These are phyloP conservation scores for Epicauta chinensis DNA, from an alignment of 1,140 invertebrate species.

Conservation along the genomic window DNA sequence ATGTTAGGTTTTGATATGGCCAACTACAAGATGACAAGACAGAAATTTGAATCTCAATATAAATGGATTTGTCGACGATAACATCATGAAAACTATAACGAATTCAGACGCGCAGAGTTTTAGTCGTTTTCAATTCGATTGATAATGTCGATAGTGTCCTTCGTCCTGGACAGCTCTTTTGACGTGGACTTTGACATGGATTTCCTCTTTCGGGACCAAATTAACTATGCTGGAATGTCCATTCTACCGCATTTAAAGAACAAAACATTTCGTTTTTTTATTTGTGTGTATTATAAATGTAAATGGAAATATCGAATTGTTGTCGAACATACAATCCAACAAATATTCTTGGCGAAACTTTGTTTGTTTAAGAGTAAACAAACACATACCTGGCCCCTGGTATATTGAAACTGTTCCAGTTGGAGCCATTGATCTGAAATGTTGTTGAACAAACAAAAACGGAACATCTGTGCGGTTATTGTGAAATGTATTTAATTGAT, in stretches of 20 bases:
- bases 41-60: conserved; percentile 36
- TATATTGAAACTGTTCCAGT: no score
- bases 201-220: conserved; percentile 31
- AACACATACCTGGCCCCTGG: no score
- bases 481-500: no score
- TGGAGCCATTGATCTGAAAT: no score
- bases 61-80: conserved; percentile 35
- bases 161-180: conserved; percentile 20
- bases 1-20: background rate
- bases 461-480: no score
- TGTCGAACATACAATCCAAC: conserved; percentile 1
- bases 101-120: conserved; percentile 22
- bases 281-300: no score
- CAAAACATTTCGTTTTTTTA: no score
- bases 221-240: conserved; percentile 34
- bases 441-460: no score
- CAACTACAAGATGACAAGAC: conserved; percentile 29
- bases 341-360: no score
- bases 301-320: conserved; percentile 6
- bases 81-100: conserved; percentile 30
- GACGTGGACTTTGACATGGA: conserved; percentile 29
- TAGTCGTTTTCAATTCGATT: conserved; percentile 19
- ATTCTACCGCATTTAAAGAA: no score
- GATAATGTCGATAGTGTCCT: conserved; percentile 34
- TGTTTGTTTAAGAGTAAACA: no score